Base-by-base conservation (phyloP, 2,113 vertebrate species). In the Apus apus region DNA sequence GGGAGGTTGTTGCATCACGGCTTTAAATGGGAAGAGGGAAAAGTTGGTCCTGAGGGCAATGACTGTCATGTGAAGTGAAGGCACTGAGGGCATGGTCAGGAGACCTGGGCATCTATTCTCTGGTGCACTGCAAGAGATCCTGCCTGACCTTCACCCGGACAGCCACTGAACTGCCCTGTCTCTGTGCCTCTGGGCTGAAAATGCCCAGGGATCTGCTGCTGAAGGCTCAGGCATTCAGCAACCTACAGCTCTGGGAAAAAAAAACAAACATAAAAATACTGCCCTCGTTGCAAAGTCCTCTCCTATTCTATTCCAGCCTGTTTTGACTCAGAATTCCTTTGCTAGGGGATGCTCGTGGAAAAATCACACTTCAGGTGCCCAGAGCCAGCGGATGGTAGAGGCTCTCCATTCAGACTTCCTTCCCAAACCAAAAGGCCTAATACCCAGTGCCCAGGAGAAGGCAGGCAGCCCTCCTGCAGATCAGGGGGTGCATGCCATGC, bases 241-340 rank as follows among this genome's bases (percentile, higher is more conserved):
- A 30, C 8, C 53, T 22, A 32, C 0, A 0, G 18, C 48, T 68
- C 36, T 32, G 23, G 11, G 36, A 11, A 48, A 48, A 48, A 48
- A 20, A 40, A 22, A 64, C 46, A n/a, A 11, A n/a, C 50, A 80
- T 2, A 2, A 51, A 79, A 85, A 82, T 21, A 56, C 36, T 57
- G 27, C 17, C 34, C 26, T n/a, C 13, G 19, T 19, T 0, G 0
- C 50, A 75, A 68, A 53, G 40, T 54, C 64, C 45, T 25, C 30
- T 68, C 16, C 6, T 27, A 34, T 22, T 58, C 23, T 61, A 14
- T 62, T 60, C n/a, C 0, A 0, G 8, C 6, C 43, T 1, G 1
- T 30, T 71, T n/a, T 23, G 45, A 34, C 58, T 48, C 38, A 5
- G 3, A 80, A 68, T 10, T 38, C 19, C 57, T 80, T 43, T 70